phyloP scores from a whole-genome alignment of 2,888 invertebrate genomes.

The Eupithecia abbreviata region DNA sequence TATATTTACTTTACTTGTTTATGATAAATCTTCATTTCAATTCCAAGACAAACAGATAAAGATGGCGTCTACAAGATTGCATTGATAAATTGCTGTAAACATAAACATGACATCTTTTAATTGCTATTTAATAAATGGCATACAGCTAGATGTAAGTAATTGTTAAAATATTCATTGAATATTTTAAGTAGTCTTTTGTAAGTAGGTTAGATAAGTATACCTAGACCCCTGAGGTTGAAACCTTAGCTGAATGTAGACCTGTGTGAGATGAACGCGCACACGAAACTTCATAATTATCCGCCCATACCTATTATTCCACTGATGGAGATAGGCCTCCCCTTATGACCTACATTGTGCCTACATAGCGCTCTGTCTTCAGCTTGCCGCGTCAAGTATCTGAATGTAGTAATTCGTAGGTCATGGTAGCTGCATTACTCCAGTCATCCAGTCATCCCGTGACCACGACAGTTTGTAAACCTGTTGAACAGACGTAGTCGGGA shows the following conservation, averaged over 20 bases:
- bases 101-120: conserved; percentile 10
- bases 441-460: no score
- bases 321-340: no score
- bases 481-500: no score
- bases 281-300: no score
- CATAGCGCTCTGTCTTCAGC: no score
- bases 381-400: no score
- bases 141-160: background rate
- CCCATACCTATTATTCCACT: no score
- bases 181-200: conserved; percentile 2
- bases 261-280: background rate
- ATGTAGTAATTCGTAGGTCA: no score
- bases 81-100: conserved; percentile 9
- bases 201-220: background rate
- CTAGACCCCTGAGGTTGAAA: background rate
- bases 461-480: no score
- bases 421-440: no score
- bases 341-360: no score
- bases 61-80: background rate
- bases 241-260: background rate
- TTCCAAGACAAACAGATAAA: background rate
- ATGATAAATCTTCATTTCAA: background rate
- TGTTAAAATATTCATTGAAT: conserved; percentile 24
- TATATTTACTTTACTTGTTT: background rate
- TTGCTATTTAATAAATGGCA: conserved; percentile 7